Conservation (phyloP, 1,140 invertebrate species). For the Centruroides sculpturatus region DNA sequence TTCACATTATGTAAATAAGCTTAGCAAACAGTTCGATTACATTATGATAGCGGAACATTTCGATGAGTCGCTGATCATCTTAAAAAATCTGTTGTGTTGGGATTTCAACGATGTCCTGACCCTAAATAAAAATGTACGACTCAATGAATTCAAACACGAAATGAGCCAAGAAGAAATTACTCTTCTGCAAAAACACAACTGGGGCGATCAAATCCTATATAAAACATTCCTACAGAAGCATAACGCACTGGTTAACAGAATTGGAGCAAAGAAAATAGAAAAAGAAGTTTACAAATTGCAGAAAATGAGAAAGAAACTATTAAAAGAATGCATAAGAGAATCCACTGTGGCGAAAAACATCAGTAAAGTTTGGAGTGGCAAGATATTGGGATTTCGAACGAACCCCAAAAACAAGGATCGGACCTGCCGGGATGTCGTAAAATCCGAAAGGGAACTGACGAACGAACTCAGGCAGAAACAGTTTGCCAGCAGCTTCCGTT, state of each 20-base stretch:
- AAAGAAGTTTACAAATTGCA: slow-evolving; percentile 14
- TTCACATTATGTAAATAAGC: slow-evolving; percentile 19
- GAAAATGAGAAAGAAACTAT: slow-evolving; percentile 6
- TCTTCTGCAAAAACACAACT: slow-evolving; percentile 11
- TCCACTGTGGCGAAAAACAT: slow-evolving; percentile 8
- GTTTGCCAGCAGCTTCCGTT: neutral
- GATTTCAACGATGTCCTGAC: slow-evolving; percentile 31
- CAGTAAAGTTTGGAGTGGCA: slow-evolving; percentile 8
- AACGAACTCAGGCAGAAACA: slow-evolving; percentile 13
- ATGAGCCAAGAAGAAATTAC: slow-evolving; percentile 3
- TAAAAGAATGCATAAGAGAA: slow-evolving; percentile 14
- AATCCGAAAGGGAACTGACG: slow-evolving; percentile 14
- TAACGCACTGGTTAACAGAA: slow-evolving; percentile 8
- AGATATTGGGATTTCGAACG: slow-evolving; percentile 13
- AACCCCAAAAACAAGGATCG: slow-evolving; percentile 4
- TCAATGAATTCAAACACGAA: slow-evolving; percentile 13
- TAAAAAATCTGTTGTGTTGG: slow-evolving; percentile 36
- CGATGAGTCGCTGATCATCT: slow-evolving; percentile 37
- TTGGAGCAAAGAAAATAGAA: slow-evolving; percentile 9
- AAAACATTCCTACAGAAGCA: slow-evolving; percentile 14
- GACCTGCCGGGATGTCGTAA: slow-evolving; percentile 13
- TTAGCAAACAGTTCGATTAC: slow-evolving; percentile 34
- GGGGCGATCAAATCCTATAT: slow-evolving; percentile 16
- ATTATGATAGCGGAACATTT: slow-evolving; percentile 39
- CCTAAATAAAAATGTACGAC: slow-evolving; percentile 27